Percentiles rank a stretch among this genome's conserved stretches.
Conservation (phyloP, 2,113 vertebrate genomes). For the Ifrita kowaldi region DNA sequence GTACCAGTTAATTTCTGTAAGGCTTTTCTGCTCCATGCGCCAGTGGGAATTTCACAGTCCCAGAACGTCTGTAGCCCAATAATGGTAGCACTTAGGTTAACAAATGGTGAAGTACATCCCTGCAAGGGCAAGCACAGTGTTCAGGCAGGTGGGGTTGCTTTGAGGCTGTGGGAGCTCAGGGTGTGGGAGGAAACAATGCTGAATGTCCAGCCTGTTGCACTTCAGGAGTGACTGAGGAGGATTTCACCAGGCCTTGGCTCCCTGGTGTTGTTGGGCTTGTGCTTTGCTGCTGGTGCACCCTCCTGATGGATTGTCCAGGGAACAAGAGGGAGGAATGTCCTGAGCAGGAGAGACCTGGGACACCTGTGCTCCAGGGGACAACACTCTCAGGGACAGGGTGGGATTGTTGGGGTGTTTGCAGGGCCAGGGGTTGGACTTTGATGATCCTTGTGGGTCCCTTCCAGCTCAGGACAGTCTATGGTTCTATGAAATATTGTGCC, state of each 20-base stretch:
- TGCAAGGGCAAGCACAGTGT: rapidly evolving
- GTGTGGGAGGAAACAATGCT: not conserved
- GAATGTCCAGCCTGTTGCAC: not conserved
- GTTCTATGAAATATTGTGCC: not conserved
- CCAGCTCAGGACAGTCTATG: not conserved
- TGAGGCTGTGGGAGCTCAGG: not conserved
- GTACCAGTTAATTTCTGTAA: not conserved
- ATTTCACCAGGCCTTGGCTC: not conserved
- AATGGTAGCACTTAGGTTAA: not conserved
- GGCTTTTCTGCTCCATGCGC: not conserved
- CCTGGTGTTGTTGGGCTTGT: too few species aligned
- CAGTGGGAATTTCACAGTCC: not conserved
- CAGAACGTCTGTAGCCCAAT: not conserved
- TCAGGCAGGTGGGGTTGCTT: not conserved
- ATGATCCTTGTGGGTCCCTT: not conserved
- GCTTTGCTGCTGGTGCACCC: not conserved
- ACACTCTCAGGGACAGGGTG: not conserved
- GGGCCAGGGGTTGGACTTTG: not conserved
- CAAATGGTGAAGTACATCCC: not conserved
- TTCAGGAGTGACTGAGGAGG: not conserved
- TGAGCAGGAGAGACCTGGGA: not conserved
- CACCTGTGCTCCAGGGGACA: not conserved
- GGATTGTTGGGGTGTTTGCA: not conserved
- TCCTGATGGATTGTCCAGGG: not conserved
- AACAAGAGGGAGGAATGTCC: not conserved